phyloP scores from a whole-genome alignment of 2,113 vertebrate species.

The Tupaia chinensis region DNA sequence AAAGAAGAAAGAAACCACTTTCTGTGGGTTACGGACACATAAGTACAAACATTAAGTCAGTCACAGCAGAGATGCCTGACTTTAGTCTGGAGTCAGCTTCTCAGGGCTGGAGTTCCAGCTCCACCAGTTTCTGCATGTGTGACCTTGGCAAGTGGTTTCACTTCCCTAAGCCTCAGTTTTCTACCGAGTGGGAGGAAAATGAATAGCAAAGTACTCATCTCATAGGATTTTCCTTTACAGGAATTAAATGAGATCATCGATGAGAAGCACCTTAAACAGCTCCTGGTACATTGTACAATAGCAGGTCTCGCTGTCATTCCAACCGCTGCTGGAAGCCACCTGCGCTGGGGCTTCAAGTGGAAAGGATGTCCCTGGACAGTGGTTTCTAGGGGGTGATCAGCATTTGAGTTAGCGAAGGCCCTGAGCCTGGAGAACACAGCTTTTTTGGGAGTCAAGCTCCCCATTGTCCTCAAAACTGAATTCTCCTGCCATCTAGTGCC shows the following conservation, averaged over 20 bases:
- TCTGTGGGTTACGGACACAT: not conserved
- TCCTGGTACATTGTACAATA: not conserved
- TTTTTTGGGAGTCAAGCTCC: not conserved
- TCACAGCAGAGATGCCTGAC: not conserved
- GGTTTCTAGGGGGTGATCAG: not conserved
- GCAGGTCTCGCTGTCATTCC: not conserved
- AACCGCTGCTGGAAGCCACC: not conserved
- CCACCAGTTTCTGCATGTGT: not conserved
- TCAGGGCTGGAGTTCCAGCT: not conserved
- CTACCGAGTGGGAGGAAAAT: not conserved
- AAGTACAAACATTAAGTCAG: not conserved
- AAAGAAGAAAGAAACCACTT: slow-evolving; percentile 5
- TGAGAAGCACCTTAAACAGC: not conserved
- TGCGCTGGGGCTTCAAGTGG: not conserved
- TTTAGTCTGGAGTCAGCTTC: not conserved
- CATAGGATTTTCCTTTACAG: not conserved
- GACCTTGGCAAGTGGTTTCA: not conserved
- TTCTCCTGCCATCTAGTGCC: slow-evolving; percentile 70
- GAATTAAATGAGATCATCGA: not conserved
- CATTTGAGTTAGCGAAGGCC: not conserved
- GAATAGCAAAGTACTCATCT: not conserved
- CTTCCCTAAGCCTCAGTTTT: not conserved
- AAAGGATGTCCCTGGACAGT: not conserved
- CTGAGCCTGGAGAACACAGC: not conserved
- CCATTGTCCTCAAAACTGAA: not conserved